A percentile compares a stretch with the other conserved stretches of the same genome.
These are phyloP conservation scores for Drosophila paranaensis DNA, from an alignment of 2,888 invertebrate species.

Conservation along the genomic window DNA sequence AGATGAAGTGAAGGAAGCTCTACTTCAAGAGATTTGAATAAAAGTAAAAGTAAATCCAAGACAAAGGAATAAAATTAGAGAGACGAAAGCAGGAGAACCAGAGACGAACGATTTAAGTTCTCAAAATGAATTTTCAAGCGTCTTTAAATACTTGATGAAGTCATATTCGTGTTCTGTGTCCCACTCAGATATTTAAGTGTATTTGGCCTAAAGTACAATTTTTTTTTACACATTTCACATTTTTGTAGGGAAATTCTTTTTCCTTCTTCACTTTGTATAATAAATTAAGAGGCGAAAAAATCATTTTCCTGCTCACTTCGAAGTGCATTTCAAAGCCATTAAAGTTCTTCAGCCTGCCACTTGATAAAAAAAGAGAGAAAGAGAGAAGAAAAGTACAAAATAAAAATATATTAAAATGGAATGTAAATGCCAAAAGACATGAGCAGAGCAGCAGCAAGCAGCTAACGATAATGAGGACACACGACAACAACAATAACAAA, in stretches of 20 bases:
- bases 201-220: not conserved
- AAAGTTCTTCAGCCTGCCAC: slow-evolving; percentile 67
- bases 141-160: slow-evolving; percentile 2
- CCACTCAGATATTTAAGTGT: not conserved
- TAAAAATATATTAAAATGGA: slow-evolving; percentile 39
- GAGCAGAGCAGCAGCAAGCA: slow-evolving; percentile 58
- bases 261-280: slow-evolving; percentile 23
- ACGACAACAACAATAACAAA: slow-evolving; percentile 54
- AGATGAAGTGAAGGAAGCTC: not conserved
- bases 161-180: not conserved
- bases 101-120: not conserved
- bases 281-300: slow-evolving; percentile 53
- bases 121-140: not conserved
- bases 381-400: slow-evolving; percentile 1
- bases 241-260: not conserved
- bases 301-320: slow-evolving; percentile 58
- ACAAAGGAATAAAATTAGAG: not conserved
- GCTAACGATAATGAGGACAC: slow-evolving; percentile 79
- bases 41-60: not conserved
- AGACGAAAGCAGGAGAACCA: not conserved
- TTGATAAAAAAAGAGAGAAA: slow-evolving; percentile 44
- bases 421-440: slow-evolving; percentile 76
- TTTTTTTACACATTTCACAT: slow-evolving; percentile 20
- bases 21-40: not conserved
- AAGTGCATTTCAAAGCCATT: slow-evolving; percentile 77